These are phyloP conservation scores for Ochotona princeps DNA, from an alignment of 2,113 vertebrate genomes.

Conservation along the genomic window DNA sequence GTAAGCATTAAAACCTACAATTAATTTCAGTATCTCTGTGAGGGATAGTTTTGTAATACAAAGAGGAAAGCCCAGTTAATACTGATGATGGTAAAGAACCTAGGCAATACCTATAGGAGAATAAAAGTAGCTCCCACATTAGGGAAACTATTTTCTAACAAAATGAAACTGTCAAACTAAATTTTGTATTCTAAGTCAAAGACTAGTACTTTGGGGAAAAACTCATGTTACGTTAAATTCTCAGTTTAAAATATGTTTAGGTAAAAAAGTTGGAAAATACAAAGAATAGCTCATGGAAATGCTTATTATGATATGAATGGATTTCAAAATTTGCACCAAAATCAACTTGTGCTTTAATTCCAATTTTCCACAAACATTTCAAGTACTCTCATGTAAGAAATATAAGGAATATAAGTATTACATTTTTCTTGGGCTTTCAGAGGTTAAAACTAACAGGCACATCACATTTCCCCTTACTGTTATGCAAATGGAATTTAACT, in stretches of 20 bases:
- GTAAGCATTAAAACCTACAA: slow-evolving; percentile 16
- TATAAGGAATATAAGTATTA: neutral
- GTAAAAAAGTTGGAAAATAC: slow-evolving; percentile 43
- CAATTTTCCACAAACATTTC: too few relatives aligned
- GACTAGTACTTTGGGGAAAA: slow-evolving; percentile 24
- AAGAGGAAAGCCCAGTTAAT: neutral
- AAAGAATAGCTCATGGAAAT: neutral
- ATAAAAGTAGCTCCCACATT: neutral
- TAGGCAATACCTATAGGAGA: neutral
- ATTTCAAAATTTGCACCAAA: too few relatives aligned
- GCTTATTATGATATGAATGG: too few relatives aligned
- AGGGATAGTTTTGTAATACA: slow-evolving; percentile 34
- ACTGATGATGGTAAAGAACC: neutral
- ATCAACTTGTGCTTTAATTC: too few relatives aligned
- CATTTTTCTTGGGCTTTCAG: slow-evolving; percentile 23
- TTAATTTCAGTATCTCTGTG: neutral
- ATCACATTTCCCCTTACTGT: slow-evolving; percentile 42
- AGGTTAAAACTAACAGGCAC: neutral
- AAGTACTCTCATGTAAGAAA: slow-evolving; percentile 8
- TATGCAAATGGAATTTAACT: slow-evolving; percentile 54
- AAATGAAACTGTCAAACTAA: slow-evolving; percentile 39
- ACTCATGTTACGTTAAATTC: slow-evolving; percentile 43
- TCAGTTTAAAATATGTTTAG: neutral
- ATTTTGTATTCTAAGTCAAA: slow-evolving; percentile 37
- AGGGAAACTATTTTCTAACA: neutral